phyloP scores from a whole-genome alignment of 2,797 vertebrate species.

The Dromococcyx pavoninus region DNA sequence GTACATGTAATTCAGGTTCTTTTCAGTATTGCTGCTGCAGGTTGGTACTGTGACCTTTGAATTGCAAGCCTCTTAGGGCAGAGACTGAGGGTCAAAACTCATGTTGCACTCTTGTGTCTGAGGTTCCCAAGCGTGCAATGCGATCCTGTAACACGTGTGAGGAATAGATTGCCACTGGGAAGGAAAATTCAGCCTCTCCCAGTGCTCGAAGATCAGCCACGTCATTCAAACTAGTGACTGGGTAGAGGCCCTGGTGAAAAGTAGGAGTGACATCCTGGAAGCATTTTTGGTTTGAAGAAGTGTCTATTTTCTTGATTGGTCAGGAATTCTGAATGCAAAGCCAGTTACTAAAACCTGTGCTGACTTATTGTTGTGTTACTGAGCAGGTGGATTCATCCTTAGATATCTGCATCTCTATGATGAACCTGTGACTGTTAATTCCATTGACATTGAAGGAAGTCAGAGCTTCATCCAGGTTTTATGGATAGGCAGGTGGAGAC shows the following conservation, averaged over 20 bases:
- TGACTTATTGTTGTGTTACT: background rate
- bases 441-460: rapidly evolving
- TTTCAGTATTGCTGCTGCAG: background rate
- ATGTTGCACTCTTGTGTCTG: background rate
- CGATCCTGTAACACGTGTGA: background rate
- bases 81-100: background rate
- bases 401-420: background rate
- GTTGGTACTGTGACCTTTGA: background rate
- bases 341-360: background rate
- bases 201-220: background rate
- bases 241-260: background rate
- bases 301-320: background rate
- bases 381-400: background rate
- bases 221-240: background rate
- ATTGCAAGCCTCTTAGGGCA: background rate
- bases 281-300: background rate
- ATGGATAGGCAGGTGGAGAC: background rate
- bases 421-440: background rate
- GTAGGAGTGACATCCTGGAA: background rate
- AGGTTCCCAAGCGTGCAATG: background rate
- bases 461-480: background rate
- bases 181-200: background rate
- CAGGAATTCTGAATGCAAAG: background rate
- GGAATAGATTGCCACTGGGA: background rate
- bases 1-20: background rate